Evolutionary conservation across 2,113 vertebrate genomes (phyloP).

Genomic region (Numida meleagris): DNA sequence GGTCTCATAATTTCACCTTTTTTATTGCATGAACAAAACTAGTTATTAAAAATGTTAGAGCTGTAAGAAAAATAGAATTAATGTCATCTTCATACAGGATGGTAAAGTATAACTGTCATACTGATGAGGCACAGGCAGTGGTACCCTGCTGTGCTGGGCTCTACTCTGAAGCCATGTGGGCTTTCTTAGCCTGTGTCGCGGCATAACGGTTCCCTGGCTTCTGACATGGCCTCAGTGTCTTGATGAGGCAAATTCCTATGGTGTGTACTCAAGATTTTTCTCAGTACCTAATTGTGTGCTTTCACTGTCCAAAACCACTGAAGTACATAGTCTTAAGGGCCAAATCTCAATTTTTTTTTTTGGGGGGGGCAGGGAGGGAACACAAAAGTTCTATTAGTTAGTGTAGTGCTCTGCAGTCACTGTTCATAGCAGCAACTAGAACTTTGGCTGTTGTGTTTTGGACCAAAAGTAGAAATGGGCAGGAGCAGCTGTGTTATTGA

Average conservation of each 20-base stretch:
- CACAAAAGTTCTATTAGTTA: neutral
- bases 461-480: neutral
- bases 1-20: neutral
- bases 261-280: neutral
- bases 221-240: neutral
- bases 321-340: neutral
- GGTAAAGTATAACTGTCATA: neutral
- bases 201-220: neutral
- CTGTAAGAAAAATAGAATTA: no score
- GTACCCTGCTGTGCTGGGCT: neutral
- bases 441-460: neutral
- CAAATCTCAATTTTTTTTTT: slow-evolving; percentile 53
- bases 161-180: neutral
- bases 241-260: neutral
- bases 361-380: no score
- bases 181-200: neutral
- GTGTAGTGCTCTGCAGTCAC: neutral
- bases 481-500: neutral
- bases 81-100: neutral
- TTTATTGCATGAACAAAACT: neutral
- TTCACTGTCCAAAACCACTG: neutral
- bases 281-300: neutral
- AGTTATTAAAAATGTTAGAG: no score
- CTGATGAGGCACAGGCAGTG: neutral
- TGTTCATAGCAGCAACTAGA: neutral